phyloP scores from a whole-genome alignment of 2,888 invertebrate genomes.

The Microplitis deprimator region DNA sequence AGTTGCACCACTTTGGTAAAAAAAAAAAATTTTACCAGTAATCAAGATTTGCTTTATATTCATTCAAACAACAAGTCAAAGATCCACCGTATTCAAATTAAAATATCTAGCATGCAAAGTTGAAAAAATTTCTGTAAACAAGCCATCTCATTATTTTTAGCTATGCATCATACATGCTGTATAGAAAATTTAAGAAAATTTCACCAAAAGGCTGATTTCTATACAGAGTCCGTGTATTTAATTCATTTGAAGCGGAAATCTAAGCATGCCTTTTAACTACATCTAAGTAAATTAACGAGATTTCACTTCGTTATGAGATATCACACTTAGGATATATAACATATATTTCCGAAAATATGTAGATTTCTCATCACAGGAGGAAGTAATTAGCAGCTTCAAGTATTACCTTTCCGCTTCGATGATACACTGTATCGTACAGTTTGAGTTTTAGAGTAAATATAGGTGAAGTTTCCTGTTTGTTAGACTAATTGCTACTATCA shows the following conservation, averaged over 20 bases:
- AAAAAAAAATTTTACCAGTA: too few relatives aligned
- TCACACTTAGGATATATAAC: not conserved
- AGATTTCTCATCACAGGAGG: not conserved
- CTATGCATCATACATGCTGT: too few relatives aligned
- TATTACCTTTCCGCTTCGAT: constrained; percentile 8
- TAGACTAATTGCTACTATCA: constrained; percentile 29
- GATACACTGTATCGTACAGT: constrained; percentile 17
- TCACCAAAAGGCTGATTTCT: too few relatives aligned
- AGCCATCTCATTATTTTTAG: too few relatives aligned
- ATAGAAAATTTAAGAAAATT: too few relatives aligned
- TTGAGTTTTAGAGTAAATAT: constrained; percentile 36
- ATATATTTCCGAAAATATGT: not conserved
- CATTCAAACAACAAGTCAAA: too few relatives aligned
- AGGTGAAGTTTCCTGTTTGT: constrained; percentile 9
- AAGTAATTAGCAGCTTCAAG: constrained; percentile 13
- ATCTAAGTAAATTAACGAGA: not conserved
- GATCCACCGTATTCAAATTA: too few relatives aligned
- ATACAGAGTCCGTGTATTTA: not conserved
- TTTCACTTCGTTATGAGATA: not conserved
- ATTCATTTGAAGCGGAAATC: not conserved
- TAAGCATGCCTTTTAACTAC: not conserved
- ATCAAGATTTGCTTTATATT: too few relatives aligned
- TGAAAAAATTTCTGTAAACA: too few relatives aligned
- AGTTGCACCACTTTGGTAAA: too few relatives aligned
- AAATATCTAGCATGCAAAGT: too few relatives aligned